Conservation (phyloP, 1,140 invertebrate species). For the Neodiprion virginianus region DNA sequence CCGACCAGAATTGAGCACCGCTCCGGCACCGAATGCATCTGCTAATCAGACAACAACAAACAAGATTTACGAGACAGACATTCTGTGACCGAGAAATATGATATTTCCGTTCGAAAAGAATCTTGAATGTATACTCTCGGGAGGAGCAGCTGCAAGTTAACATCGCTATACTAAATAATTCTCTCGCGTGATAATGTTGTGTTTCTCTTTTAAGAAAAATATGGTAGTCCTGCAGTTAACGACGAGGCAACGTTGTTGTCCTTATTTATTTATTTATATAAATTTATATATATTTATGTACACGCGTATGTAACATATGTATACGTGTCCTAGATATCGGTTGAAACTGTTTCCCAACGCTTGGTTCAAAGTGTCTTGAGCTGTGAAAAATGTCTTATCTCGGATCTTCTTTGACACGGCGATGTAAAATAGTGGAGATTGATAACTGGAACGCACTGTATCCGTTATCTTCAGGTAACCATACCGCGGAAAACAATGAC, state of each 20-base stretch:
- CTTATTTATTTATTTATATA: slow-evolving; percentile 8
- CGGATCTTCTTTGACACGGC: no score
- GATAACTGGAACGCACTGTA: no score
- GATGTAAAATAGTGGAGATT: no score
- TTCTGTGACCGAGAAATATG: slow-evolving; percentile 72
- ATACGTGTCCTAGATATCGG: neutral
- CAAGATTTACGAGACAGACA: slow-evolving; percentile 88
- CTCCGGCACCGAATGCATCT: neutral
- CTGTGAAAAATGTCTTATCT: no score
- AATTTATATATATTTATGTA: neutral
- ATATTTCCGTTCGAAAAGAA: neutral
- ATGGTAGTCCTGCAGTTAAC: no score
- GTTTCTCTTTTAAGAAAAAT: no score
- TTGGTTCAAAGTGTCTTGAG: no score
- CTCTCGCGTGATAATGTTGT: no score
- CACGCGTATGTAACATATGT: neutral
- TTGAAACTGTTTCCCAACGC: no score
- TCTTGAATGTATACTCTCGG: neutral
- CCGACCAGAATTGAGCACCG: slow-evolving; percentile 44
- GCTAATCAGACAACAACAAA: slow-evolving; percentile 61
- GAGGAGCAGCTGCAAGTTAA: neutral
- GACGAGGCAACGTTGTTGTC: neutral
- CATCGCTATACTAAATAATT: neutral
- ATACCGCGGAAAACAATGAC: neutral
- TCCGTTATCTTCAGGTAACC: no score